Conservation (phyloP, 1,140 invertebrate species). For the Oryctes rhinoceros region DNA sequence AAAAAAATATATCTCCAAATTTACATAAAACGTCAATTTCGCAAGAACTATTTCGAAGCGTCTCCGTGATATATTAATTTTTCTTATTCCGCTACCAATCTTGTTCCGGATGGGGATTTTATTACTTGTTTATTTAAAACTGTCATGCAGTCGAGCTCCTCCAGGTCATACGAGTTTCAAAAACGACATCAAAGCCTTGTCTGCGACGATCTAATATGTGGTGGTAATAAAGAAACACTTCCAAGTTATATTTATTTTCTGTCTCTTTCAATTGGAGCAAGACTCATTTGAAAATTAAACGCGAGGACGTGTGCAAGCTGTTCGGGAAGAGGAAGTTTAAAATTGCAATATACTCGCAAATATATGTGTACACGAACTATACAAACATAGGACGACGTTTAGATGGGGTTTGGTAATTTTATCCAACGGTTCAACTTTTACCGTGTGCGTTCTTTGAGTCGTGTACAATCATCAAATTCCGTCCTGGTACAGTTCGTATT, state of each 20-base stretch:
- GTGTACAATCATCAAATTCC: neutral
- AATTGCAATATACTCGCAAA: slow-evolving; percentile 32
- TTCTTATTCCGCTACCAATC: neutral
- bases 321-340: neutral
- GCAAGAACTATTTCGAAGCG: neutral
- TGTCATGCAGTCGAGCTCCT: slow-evolving; percentile 23
- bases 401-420: slow-evolving; percentile 2
- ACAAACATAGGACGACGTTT: neutral
- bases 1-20: neutral
- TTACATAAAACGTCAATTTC: slow-evolving; percentile 23
- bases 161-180: slow-evolving; percentile 4
- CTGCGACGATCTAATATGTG: slow-evolving; percentile 6
- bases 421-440: neutral
- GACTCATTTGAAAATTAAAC: slow-evolving; percentile 31
- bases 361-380: neutral
- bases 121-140: slow-evolving; percentile 34
- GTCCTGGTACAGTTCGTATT: too few species aligned
- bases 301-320: neutral
- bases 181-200: slow-evolving; percentile 22
- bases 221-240: neutral
- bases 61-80: slow-evolving; percentile 31
- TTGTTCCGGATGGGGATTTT: slow-evolving; percentile 22
- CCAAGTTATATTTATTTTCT: neutral
- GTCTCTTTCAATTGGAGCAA: slow-evolving; percentile 22
- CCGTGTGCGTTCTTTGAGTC: neutral